phyloP scores from a whole-genome alignment of 2,113 vertebrate species.

The Callipepla squamata region DNA sequence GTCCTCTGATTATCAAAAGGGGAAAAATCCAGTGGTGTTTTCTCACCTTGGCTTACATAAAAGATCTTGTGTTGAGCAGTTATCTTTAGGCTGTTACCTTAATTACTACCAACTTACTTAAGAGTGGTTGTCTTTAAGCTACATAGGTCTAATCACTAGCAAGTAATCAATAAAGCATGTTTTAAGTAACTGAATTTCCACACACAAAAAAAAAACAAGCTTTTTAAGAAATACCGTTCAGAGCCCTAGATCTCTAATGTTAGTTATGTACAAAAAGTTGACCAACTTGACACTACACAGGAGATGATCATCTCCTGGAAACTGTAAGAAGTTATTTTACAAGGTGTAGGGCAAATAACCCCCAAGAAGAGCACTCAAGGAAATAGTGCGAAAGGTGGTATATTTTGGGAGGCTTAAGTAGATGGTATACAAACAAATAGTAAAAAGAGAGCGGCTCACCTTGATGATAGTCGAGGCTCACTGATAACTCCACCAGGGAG shows the following conservation, averaged over 20 bases:
- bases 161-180: neutral
- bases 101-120: neutral
- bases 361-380: too few relatives aligned
- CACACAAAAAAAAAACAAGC: neutral
- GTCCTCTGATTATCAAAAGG: neutral
- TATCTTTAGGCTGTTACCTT: neutral
- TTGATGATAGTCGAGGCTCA: too few relatives aligned
- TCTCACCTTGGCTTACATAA: neutral
- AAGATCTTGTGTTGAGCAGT: neutral
- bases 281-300: neutral
- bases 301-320: neutral
- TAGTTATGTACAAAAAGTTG: rapidly evolving
- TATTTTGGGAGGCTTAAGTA: too few relatives aligned
- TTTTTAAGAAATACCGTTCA: neutral
- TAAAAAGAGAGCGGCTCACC: too few relatives aligned
- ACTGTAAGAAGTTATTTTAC: too few relatives aligned
- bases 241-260: neutral
- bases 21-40: neutral
- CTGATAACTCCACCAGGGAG: too few relatives aligned
- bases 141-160: neutral
- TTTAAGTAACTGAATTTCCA: neutral
- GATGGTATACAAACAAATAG: too few relatives aligned
- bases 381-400: too few relatives aligned
- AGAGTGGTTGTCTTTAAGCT: neutral
- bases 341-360: too few relatives aligned